Evolutionary conservation across 2,113 vertebrate species (phyloP), one percentile per base, ranked within the genome.

Genomic region (Tretioscincus oriximinensis): DNA sequence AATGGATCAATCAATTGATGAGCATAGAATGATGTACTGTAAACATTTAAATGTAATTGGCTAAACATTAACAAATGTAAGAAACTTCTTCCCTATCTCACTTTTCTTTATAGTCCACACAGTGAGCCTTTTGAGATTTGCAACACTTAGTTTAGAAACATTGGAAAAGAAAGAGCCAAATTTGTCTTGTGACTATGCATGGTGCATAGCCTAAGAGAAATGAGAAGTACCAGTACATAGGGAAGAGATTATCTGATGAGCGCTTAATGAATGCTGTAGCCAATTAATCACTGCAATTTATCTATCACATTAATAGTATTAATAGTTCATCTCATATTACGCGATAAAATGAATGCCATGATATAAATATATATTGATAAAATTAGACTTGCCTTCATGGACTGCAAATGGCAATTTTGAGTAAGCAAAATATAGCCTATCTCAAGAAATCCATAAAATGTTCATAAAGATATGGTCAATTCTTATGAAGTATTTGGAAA

Each of bases 401-500:
- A 11, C 18, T 60, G 29, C 10, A n/a, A 60, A 28, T 22, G n/a
- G 29, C 41, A 69, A 61, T 79, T 70, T 70, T 79, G 8, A 70
- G 16, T 60, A 70, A 78, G 66, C 51, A 35, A 20, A n/a, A 24
- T 31, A 78, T 70, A 71, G n/a, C 16, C 67, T 54, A 61, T 61
- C 29, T 54, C 28, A 26, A 61, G 67, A 35, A 51, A 8, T 24
- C 9, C 22, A 61, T 79, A 71, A 79, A 79, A 78, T 45, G 26
- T 61, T 71, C 51, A 9, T 71, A 79, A 71, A 12, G 51, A 71
- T 70, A 31, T 45, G 29, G 61, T 71, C 24, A n/a, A 71, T 79
- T 9, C 24, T 71, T 61, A 70, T 71, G 67, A 79, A 79, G 54
- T 79, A 79, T 79, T 79, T 79, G 61, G 31, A 24, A 79, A 71